Conservation (phyloP, 2,113 vertebrate genomes). For the Poicephalus meyeri region DNA sequence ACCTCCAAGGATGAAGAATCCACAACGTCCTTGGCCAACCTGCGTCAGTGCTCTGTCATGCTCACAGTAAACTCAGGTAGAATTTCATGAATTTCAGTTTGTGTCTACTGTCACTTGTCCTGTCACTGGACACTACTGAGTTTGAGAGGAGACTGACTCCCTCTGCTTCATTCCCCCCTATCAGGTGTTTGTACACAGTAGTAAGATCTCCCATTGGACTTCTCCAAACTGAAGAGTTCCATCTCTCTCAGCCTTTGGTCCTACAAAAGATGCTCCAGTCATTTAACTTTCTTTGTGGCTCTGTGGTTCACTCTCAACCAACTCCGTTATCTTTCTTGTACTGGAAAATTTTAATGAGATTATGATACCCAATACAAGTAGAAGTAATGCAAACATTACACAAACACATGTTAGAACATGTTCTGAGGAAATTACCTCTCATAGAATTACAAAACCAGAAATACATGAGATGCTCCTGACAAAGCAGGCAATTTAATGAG, state of each 20-base stretch:
- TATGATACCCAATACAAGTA: background rate
- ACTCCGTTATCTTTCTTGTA: background rate
- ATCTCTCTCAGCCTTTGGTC: background rate
- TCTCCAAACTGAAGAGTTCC: background rate
- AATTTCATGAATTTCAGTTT: background rate
- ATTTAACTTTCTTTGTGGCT: background rate
- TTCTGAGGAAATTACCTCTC: background rate
- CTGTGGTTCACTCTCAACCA: background rate
- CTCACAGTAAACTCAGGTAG: background rate
- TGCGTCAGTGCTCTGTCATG: background rate
- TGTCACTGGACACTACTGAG: background rate
- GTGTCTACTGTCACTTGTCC: background rate
- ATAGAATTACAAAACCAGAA: background rate
- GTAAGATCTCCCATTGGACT: background rate
- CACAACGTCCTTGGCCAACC: background rate
- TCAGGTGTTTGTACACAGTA: background rate
- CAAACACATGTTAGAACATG: background rate
- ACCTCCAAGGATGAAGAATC: background rate
- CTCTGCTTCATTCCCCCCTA: background rate
- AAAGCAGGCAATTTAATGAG: background rate
- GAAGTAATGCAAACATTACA: background rate
- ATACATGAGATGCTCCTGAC: background rate
- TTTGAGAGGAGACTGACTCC: background rate
- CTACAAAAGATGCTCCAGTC: background rate
- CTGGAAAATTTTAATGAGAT: background rate